Conservation (phyloP, 2,113 vertebrate species). For the Vimba vimba region DNA sequence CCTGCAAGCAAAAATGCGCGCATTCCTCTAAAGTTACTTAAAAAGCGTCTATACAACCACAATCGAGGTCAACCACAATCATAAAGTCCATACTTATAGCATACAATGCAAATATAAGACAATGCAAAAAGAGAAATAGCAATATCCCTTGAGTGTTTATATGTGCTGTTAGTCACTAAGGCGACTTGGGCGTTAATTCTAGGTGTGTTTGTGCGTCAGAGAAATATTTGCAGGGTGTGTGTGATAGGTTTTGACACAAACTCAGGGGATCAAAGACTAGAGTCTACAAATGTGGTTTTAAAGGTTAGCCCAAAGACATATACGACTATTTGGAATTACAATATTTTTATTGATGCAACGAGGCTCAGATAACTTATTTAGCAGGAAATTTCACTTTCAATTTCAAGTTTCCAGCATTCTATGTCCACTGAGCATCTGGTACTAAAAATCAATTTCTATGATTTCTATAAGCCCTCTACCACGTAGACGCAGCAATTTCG, state of each 20-base stretch:
- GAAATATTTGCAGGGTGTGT: slow-evolving; percentile 49
- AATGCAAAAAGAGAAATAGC: slow-evolving; percentile 52
- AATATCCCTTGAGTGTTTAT: slow-evolving; percentile 50
- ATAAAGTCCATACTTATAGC: background rate
- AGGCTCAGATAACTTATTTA: background rate
- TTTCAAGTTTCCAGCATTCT: background rate
- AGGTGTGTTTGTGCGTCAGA: slow-evolving; percentile 65
- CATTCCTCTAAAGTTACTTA: slow-evolving; percentile 37
- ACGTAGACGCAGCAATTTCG: slow-evolving; percentile 74
- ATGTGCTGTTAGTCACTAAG: slow-evolving; percentile 69
- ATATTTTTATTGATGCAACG: background rate
- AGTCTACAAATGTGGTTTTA: background rate
- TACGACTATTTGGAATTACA: background rate
- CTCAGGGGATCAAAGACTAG: background rate
- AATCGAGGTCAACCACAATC: background rate
- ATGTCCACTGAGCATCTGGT: background rate
- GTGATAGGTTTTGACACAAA: slow-evolving; percentile 69
- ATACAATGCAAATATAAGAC: slow-evolving; percentile 16
- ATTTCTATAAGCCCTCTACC: slow-evolving; percentile 46
- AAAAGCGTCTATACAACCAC: background rate
- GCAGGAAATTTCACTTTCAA: background rate
- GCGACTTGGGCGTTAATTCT: slow-evolving; percentile 50
- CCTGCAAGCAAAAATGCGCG: background rate
- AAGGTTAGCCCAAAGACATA: background rate
- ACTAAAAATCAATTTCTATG: slow-evolving; percentile 11